A percentile compares a stretch with the other conserved stretches of the same genome.
Evolutionary conservation across 2,797 vertebrate species (phyloP).

Genomic region (Melanotaenia boesemani): DNA sequence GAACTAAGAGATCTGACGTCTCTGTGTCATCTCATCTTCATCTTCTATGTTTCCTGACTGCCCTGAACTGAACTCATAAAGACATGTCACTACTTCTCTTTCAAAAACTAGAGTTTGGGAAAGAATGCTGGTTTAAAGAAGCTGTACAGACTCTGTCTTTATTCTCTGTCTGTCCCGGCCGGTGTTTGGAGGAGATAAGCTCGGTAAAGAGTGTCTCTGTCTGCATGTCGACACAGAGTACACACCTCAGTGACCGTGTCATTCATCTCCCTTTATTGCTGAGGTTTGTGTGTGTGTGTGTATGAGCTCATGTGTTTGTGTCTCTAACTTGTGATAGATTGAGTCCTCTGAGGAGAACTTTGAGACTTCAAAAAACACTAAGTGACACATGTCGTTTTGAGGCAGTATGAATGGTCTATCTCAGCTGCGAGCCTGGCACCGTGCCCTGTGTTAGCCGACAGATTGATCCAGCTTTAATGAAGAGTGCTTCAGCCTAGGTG

Average conservation of each 20-base stretch:
- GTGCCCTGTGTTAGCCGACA: slow-evolving; percentile 41
- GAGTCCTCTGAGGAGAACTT: slow-evolving; percentile 18
- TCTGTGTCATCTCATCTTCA: slow-evolving; percentile 30
- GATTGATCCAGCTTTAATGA: slow-evolving; percentile 82
- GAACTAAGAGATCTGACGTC: slow-evolving; percentile 40
- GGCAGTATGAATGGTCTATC: background rate
- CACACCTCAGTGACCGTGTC: slow-evolving; percentile 55
- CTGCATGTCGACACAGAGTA: slow-evolving; percentile 45
- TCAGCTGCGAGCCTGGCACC: slow-evolving; percentile 57
- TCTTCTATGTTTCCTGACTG: slow-evolving; percentile 33
- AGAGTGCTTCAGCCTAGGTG: slow-evolving; percentile 78
- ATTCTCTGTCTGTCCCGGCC: slow-evolving; percentile 37
- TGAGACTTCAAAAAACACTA: slow-evolving; percentile 18
- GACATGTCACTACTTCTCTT: background rate
- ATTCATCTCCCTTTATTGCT: slow-evolving; percentile 60
- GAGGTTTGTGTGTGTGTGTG: slow-evolving; percentile 1
- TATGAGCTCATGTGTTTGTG: slow-evolving; percentile 4
- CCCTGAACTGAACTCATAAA: slow-evolving; percentile 20
- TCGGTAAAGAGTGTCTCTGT: slow-evolving; percentile 56
- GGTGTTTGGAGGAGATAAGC: slow-evolving; percentile 72
- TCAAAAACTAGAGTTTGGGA: slow-evolving; percentile 20
- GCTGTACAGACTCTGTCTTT: slow-evolving; percentile 32
- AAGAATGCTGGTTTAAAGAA: slow-evolving; percentile 27
- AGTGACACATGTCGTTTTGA: background rate
- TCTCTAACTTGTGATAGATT: slow-evolving; percentile 23